Evolutionary conservation across 2,113 vertebrate species (phyloP).

Genomic region (Anguilla japonica): DNA sequence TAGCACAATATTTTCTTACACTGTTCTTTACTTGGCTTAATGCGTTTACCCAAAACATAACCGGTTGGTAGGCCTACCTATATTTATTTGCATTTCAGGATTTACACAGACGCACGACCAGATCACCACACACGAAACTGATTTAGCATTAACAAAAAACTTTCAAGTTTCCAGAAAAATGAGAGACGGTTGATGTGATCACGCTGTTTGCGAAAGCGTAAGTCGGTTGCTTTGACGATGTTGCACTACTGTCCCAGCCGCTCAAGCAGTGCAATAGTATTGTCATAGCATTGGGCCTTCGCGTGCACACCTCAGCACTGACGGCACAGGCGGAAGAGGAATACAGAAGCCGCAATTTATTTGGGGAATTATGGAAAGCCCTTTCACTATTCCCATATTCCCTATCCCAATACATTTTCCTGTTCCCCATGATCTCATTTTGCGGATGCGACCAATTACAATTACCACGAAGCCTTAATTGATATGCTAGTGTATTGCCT

Average conservation of each 20-base stretch:
- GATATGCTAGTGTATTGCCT: neutral
- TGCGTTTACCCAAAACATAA: no score
- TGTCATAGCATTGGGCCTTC: constrained; percentile 96
- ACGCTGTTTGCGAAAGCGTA: constrained; percentile 76
- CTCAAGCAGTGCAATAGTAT: constrained; percentile 99
- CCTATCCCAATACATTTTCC: neutral
- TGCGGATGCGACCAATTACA: neutral
- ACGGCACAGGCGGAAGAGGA: neutral
- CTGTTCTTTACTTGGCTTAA: no score
- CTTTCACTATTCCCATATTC: neutral
- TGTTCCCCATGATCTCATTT: neutral
- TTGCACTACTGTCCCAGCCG: constrained; percentile 97
- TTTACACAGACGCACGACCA: no score
- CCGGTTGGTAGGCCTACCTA: no score
- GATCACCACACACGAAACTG: no score
- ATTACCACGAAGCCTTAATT: neutral
- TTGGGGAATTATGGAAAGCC: neutral
- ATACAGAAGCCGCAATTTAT: neutral
- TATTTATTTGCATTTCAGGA: no score
- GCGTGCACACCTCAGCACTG: constrained; percentile 43
- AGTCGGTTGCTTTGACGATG: constrained; percentile 93
- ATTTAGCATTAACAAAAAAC: no score
- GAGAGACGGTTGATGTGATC: neutral
- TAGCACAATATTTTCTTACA: no score
- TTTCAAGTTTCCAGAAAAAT: neutral